Conservation (phyloP, 2,888 invertebrate genomes). For the Eilema sororculum region DNA sequence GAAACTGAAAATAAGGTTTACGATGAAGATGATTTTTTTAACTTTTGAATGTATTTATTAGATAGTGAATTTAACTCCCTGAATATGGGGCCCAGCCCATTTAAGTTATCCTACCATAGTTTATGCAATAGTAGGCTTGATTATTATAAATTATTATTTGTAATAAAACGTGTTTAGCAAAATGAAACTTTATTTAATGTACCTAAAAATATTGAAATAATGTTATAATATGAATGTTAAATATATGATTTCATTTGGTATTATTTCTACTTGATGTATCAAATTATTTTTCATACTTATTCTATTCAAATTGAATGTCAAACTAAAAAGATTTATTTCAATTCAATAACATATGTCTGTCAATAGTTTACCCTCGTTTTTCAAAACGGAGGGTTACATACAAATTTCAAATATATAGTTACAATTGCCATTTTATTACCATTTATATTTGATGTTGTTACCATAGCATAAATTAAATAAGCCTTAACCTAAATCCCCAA, state of each 20-base stretch:
- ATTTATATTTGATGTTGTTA: too few relatives aligned
- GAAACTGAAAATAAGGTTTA: slow-evolving; percentile 57
- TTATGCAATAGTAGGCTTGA: neutral
- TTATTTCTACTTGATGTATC: too few relatives aligned
- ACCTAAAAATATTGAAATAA: neutral
- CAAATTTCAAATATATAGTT: too few relatives aligned
- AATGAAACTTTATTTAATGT: neutral
- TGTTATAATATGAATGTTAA: neutral
- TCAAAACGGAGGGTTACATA: too few relatives aligned
- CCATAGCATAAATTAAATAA: too few relatives aligned
- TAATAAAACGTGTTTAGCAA: neutral
- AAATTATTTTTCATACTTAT: too few relatives aligned
- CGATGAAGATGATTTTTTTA: slow-evolving; percentile 83
- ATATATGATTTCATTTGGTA: neutral
- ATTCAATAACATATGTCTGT: too few relatives aligned
- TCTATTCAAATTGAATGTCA: too few relatives aligned
- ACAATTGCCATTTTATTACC: too few relatives aligned
- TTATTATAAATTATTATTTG: neutral
- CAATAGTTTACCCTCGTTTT: too few relatives aligned
- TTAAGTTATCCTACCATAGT: neutral
- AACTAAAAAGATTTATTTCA: too few relatives aligned
- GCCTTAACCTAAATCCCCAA: too few relatives aligned
- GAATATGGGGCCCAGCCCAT: neutral
- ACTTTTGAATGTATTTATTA: slow-evolving; percentile 68
- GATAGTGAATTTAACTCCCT: neutral